Base-by-base conservation (phyloP, 1,140 invertebrate species). In the Drosophila tani region DNA sequence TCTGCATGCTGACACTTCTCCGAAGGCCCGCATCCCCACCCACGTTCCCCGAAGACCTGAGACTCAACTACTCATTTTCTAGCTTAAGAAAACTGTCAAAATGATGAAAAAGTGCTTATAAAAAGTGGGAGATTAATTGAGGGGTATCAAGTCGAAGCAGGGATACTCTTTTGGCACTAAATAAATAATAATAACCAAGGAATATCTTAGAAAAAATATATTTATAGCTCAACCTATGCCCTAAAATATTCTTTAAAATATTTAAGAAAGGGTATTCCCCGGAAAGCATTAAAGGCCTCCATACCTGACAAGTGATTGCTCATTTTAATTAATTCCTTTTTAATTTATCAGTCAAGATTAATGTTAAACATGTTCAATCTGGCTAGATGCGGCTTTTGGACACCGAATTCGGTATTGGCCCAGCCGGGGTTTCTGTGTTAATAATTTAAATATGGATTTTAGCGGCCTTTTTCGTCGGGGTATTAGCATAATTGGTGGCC, bases 261-360 rank as follows among this genome's bases (percentile, higher is more conserved):
- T 76, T 51, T 27, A 24, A 40, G 45, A 70, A 40, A 76, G 77
- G 57, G 69, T 73, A 51, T 73, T 0, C n/a, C 4, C 8, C 8
- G 11, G 21, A 45, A 24, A 55, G 27, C 41, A n/a, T 43, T 40
- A 67, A 32, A 21, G 40, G 60, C 62, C 40, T 59, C n/a, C 59
- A 21, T n/a, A 51, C 27, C 45, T 53, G 67, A 76, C 75, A 79
- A 75, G 82, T 82, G 82, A 79, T 87, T 80, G 53, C 55, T 64
- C 68, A 81, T 85, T 69, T 83, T 87, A 83, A 87, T 87, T 83
- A 86, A 86, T 86, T 86, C 75, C 57, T 88, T 87, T 87, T 87
- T 88, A 87, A 87, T 87, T 90, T 84, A 84, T 84, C 81, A 87
- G 84, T 75, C 83, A 88, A 90, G 84, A 88, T 87, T 87, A 87